Base-by-base conservation (phyloP, 1,140 invertebrate species). In the Pararge aegeria region DNA sequence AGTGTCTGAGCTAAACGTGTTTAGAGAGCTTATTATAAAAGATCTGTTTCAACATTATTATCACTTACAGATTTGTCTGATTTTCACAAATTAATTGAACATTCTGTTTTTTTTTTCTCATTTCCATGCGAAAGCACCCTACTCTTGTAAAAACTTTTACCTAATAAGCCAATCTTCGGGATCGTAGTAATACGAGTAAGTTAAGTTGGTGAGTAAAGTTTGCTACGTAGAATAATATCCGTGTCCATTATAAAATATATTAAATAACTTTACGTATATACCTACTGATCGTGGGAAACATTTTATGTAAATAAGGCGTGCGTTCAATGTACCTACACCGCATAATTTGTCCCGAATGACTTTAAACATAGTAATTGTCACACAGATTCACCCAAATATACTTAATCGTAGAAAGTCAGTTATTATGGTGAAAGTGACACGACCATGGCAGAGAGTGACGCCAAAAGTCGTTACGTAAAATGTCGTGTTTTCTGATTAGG, bases 401-500 rank as follows among this genome's bases (percentile, higher is more conserved):
- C 7, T 2, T 7, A 24, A 4, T 24, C 24, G 24, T 79, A 80
- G 79, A 86, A 83, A 86, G 80, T 63, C 54, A 66, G 63, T 71
- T 75, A 73, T 77, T 77, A 76, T 56, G 64, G 81, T 75, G 83
- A 87, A 87, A 87, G 83, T 69, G 73, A 69, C 76, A 64, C 73
- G 71, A 68, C 68, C 70, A 72, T 67, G 42, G 62, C 64, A 64
- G 55, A n/a, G 61, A 52, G 63, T 37, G 70, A 75, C 74, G 71
- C 73, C 73, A 76, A 75, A 78, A 71, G 53, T 50, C 62, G 64
- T 86, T 87, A 76, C 73, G 68, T 83, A 84, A n/a, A n/a, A 57
- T 53, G 53, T 68, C 66, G 70, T 75, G 72, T 73, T 82, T 78
- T 74, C 70, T 70, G 75, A 83, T 80, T 75, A 80, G 63, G 38